Evolutionary conservation across 2,113 vertebrate genomes (phyloP).

Genomic region (Coregonus clupeaformis): DNA sequence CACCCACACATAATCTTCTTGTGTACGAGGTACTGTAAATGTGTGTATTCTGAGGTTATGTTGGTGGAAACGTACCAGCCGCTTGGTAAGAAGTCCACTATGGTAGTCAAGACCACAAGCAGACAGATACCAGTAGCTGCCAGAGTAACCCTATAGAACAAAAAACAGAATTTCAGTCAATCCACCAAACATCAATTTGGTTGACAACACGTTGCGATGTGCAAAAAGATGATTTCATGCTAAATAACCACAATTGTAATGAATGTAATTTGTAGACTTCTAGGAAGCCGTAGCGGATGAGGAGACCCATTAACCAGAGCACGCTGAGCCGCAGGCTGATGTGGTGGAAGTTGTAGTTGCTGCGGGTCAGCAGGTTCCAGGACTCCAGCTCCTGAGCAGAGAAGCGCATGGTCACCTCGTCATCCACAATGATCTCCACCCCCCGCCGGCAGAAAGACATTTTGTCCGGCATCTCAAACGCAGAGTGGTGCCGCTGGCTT

Average conservation of each 20-base stretch:
- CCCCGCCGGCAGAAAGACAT: constrained; percentile 89
- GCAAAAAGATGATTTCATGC: neutral
- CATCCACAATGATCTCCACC: constrained; percentile 93
- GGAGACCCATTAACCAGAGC: constrained; percentile 79
- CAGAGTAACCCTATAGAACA: constrained; percentile 80
- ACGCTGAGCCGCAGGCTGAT: constrained; percentile 84
- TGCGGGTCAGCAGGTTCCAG: constrained; percentile 92
- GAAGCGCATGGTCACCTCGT: constrained; percentile 94
- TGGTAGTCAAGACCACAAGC: constrained; percentile 80
- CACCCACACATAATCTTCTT: neutral
- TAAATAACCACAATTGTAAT: neutral
- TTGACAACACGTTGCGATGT: neutral
- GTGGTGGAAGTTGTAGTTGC: constrained; percentile 89
- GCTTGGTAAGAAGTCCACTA: constrained; percentile 84
- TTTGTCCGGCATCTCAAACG: constrained; percentile 88
- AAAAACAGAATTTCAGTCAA: neutral
- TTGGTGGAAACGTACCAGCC: no score
- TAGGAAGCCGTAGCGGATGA: constrained; percentile 87
- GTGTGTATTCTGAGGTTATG: no score
- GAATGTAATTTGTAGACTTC: neutral
- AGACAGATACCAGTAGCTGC: constrained; percentile 86
- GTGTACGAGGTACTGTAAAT: no score
- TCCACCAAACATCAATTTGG: neutral
- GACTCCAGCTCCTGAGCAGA: constrained; percentile 90
- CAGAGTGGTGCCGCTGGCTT: constrained; percentile 71